Evolutionary conservation across 1,140 invertebrate genomes (phyloP).

Genomic region (Orussus abietinus): DNA sequence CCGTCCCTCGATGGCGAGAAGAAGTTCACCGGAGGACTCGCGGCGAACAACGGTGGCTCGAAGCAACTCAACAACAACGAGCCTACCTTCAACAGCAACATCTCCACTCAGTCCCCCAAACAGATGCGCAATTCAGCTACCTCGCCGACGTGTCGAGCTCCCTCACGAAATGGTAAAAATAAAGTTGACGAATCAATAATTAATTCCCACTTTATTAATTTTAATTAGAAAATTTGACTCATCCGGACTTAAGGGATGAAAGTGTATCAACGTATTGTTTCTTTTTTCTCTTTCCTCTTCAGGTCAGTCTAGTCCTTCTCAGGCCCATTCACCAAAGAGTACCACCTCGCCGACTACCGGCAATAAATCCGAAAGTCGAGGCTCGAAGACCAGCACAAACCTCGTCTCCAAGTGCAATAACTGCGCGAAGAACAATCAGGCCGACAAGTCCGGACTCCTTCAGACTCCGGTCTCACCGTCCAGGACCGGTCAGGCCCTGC

Average conservation of each 20-base stretch:
- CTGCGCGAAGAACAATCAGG: constrained; percentile 47
- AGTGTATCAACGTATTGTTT: constrained; percentile 1
- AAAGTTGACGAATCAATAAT: too few species aligned
- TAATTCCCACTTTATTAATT: too few species aligned
- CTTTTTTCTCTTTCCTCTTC: constrained; percentile 7
- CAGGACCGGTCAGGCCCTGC: constrained; percentile 36
- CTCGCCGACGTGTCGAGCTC: constrained; percentile 42
- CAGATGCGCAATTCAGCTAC: constrained; percentile 44
- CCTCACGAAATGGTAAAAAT: constrained; percentile 45
- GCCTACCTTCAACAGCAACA: constrained; percentile 45
- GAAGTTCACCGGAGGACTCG: constrained; percentile 30
- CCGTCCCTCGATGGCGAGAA: constrained; percentile 35
- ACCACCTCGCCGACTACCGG: constrained; percentile 33
- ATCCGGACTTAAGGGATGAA: background rate
- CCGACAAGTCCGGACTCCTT: constrained; percentile 38
- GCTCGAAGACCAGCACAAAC: constrained; percentile 21
- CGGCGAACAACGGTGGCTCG: constrained; percentile 28
- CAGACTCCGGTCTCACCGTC: constrained; percentile 44
- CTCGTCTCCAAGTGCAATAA: constrained; percentile 44
- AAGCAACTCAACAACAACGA: constrained; percentile 48
- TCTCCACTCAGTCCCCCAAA: constrained; percentile 40
- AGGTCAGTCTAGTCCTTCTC: constrained; percentile 47
- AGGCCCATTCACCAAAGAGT: constrained; percentile 38
- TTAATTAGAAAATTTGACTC: constrained; percentile 8
- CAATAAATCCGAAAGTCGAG: constrained; percentile 28